Evolutionary conservation across 2,113 vertebrate species (phyloP), one percentile per base, ranked within the genome.

Genomic region (Puffinus mauretanicus): DNA sequence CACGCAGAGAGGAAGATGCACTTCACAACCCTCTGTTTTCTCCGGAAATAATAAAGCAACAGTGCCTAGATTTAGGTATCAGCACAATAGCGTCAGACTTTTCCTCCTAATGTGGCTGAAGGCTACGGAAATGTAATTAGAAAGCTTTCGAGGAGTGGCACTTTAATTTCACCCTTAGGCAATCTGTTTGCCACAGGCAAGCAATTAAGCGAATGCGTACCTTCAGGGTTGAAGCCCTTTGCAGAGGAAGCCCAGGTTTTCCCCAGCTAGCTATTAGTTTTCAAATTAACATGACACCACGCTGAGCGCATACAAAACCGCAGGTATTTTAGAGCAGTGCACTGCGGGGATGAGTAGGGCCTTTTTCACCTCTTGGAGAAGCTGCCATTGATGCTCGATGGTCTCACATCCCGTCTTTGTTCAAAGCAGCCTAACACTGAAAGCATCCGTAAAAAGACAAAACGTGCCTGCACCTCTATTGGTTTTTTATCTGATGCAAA

Each of bases 131-230:
- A 78, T 38, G 84, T 44, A 71, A 93, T 90, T 81, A 54, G 58
- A 69, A 62, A 89, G 89, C 47, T 58, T 42, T 75, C 36, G 3
- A 72, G 69, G 95, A 80, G 64, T 7, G 55, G 67, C 71, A 26
- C 55, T 81, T 82, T 34, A 81, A 81, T 75, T 86, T 81, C 65
- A 46, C 64, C 97, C 87, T 22, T 12, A 85, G 93, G 96, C 96
- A 72, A 76, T 24, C 70, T 79, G 91, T 54, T 95, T 94, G 93
- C 93, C 85, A 88, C 91, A 69, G 96, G 92, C 92, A 91, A 92
- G 82, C 78, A 86, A 65, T 58, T 75, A 92, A 49, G 18, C 10
- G 25, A 52, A 25, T 2, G 60, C 4, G 55, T 10, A 71, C 44
- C 6, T 72, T 46, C 24, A 38, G 69, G 46, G 6, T 16, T 57